These are phyloP conservation scores for Aspidiotus destructor DNA, from an alignment of 2,888 invertebrate species.

Conservation along the genomic window DNA sequence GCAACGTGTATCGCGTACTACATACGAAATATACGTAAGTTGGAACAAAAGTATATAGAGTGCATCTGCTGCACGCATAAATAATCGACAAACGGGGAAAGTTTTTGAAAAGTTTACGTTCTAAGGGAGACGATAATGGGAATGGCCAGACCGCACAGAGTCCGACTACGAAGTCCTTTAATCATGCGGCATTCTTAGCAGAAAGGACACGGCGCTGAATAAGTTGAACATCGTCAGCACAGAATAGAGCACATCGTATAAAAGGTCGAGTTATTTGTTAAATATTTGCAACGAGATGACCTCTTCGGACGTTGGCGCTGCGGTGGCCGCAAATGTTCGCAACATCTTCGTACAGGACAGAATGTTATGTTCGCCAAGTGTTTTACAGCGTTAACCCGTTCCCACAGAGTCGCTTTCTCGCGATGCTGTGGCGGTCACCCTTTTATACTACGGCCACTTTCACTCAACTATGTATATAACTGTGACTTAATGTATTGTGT, in stretches of 20 bases:
- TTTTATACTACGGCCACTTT: constrained; percentile 26
- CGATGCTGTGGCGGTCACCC: neutral
- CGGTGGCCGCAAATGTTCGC: constrained; percentile 31
- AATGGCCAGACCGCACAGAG: constrained; percentile 31
- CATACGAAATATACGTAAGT: too few relatives aligned
- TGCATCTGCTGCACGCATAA: constrained; percentile 32
- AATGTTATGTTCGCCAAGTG: constrained; percentile 31
- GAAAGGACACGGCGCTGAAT: constrained; percentile 14
- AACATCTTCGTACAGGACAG: constrained; percentile 32
- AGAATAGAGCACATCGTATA: neutral
- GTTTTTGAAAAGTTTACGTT: constrained; percentile 33
- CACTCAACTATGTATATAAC: constrained; percentile 29
- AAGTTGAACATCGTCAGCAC: neutral
- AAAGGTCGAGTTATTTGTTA: constrained; percentile 25
- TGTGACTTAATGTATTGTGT: constrained; percentile 26
- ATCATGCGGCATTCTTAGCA: constrained; percentile 31
- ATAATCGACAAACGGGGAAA: constrained; percentile 31
- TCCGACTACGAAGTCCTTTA: constrained; percentile 27
- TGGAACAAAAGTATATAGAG: constrained; percentile 18
- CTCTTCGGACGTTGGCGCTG: constrained; percentile 18
- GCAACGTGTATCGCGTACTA: too few relatives aligned
- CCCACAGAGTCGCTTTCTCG: neutral
- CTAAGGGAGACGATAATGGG: constrained; percentile 32
- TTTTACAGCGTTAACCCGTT: constrained; percentile 24
- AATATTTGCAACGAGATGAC: constrained; percentile 26